These are phyloP conservation scores for Menidia beryllina DNA, from an alignment of 2,113 vertebrate genomes.

Conservation along the genomic window DNA sequence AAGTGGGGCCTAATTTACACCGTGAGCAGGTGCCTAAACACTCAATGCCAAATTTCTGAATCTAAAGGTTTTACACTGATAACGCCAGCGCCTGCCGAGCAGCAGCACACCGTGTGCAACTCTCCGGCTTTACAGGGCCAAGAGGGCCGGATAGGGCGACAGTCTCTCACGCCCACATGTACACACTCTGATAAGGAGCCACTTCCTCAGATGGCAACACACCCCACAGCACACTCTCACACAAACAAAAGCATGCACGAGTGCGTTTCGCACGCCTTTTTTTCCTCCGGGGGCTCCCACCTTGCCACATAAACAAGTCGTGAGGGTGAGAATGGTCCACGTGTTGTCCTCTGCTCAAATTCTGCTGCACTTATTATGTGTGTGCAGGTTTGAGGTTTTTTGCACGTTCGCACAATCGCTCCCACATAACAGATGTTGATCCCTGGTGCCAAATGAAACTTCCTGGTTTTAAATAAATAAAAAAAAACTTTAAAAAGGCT, in stretches of 20 bases:
- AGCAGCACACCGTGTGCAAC: neutral
- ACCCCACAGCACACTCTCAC: constrained; percentile 1
- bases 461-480: constrained; percentile 4
- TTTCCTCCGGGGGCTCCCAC: constrained; percentile 19
- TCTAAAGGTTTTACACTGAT: constrained; percentile 25
- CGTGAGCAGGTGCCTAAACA: neutral
- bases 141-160: constrained; percentile 29
- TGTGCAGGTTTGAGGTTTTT: neutral
- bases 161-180: constrained; percentile 42
- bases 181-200: constrained; percentile 57
- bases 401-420: neutral
- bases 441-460: neutral
- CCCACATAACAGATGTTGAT: neutral
- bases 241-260: neutral
- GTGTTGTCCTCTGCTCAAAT: neutral
- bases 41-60: neutral
- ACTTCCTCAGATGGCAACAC: constrained; percentile 54
- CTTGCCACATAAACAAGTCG: constrained; percentile 30
- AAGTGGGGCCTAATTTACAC: constrained; percentile 24
- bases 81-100: constrained; percentile 1
- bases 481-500: neutral
- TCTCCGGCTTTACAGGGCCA: constrained; percentile 29
- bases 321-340: constrained; percentile 41
- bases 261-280: constrained; percentile 27
- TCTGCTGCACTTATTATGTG: neutral